Evolutionary conservation across 2,888 invertebrate genomes (phyloP), one percentile per base, ranked within the genome.

Genomic region (Drosophila imparisetae): DNA sequence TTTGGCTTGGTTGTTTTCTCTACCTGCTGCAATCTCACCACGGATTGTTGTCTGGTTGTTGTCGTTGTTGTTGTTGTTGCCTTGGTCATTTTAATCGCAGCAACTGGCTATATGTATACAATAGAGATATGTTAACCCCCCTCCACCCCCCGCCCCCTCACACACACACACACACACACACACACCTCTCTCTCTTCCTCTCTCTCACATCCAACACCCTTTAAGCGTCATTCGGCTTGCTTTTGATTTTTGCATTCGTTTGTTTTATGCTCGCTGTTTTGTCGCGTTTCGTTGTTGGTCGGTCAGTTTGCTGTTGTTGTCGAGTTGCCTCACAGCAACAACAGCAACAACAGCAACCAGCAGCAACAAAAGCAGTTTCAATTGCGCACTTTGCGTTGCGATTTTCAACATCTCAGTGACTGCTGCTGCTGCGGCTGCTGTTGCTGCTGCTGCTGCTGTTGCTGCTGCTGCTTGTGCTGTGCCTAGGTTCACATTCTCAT

Each of bases 401-500:
- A 89, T 86, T 83, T 90, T 83, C 86, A 78, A 78, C 87, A 83
- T 75, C 80, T 81, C 77, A 57, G 63, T 58, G 60, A 58, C 58
- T 62, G 68, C 72, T 63, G 45, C 34, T n/a, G 27, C 27, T 1
- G 40, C 10, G 10, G 40, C 0, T 40, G 40, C 0, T 42, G 64
- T 29, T 11, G n/a, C 0, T 11, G n/a, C 0, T 21, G 42, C 0
- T 42, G 42, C 0, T 21, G 42, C 1, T 42, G 64, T 29, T 38
- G 48, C 1, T 49, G 49, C 10, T 27, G 49, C 27, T 49, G 49
- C 32, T 38, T 24, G 34, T 68, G 69, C 57, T 60, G 24, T 70
- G 82, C 78, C 80, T 90, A 89, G 89, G 90, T 86, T 91, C 91
- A 89, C 86, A 90, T 90, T 90, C 90, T 90, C 90, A 90, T 90